These are phyloP conservation scores for Peromyscus eremicus DNA, from an alignment of 2,797 vertebrate genomes.

Conservation along the genomic window DNA sequence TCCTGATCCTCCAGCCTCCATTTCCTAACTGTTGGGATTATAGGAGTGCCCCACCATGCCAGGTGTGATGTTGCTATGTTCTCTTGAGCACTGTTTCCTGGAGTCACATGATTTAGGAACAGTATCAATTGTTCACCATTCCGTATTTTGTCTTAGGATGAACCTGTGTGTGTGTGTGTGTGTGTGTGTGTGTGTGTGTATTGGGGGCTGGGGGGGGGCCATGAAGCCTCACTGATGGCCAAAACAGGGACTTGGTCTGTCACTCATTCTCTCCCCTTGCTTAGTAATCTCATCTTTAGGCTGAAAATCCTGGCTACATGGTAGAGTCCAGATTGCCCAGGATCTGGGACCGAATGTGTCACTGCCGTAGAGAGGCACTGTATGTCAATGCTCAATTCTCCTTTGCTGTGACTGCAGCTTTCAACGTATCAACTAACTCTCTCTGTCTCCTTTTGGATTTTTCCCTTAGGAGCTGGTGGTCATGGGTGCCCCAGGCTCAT, in stretches of 20 bases:
- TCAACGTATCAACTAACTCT: neutral
- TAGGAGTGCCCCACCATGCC: neutral
- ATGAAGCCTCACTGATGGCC: neutral
- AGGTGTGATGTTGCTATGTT: neutral
- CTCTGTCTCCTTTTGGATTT: neutral
- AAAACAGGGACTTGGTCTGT: neutral
- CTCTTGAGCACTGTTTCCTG: neutral
- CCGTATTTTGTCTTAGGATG: neutral
- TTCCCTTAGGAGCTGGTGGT: constrained; percentile 95
- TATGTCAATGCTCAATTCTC: neutral
- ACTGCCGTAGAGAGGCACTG: neutral
- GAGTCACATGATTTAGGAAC: neutral
- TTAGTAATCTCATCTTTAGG: neutral
- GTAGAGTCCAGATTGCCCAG: neutral
- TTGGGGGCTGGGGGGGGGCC: neutral
- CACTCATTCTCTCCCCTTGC: neutral
- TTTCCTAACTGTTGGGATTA: neutral
- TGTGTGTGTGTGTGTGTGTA: neutral
- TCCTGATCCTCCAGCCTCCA: neutral
- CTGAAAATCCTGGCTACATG: neutral
- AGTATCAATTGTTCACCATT: neutral
- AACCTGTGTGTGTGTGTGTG: neutral
- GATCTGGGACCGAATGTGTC: neutral
- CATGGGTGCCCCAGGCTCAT: constrained; percentile 98
- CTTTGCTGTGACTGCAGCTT: neutral